Base-by-base conservation (phyloP, 2,888 invertebrate genomes). In the Strigamia crassipes region DNA sequence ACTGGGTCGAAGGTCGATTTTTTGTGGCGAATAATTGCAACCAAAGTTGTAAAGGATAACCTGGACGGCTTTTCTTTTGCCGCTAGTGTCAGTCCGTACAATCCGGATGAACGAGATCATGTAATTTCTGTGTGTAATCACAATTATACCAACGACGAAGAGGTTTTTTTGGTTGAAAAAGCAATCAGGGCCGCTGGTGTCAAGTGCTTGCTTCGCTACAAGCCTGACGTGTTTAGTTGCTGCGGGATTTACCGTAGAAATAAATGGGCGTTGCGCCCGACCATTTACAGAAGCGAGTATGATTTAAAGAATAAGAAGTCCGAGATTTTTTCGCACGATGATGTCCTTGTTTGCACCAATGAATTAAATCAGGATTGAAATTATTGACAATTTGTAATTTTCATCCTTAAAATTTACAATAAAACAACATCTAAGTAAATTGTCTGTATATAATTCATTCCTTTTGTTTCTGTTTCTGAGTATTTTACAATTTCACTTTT, bases 161-260 rank as follows among this genome's bases (percentile, higher is more conserved):
- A 80, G 10, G 80, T 80, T 21, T 46, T 80, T 10, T 15, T 23
- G 23, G 12, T 51, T 4, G 80, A 80, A 31, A 51, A 80, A 51
- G 46, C 12, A 13, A 46, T 80, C 15, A 42, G 80, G 15, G n/a
- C 6, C 10, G 80, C 46, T 13, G 80, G 80, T 13, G 34, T 80
- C 4, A 46, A 46, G 41, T 15, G 80, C 21, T 1, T 13, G 23
- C 21, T 80, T 42, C 42, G 8, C 12, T 80, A 80, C 23, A 80
- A 80, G n/a, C 80, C 80, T 42, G 80, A 80, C 46, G 46, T 80
- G 10, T 80, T 46, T 10, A 80, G 21, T 21, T 46, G 8, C 23
- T 80, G 80, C 34, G 80, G 80, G 1, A 80, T 80, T 46, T 80
- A 80, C 21, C 21, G 42, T 21, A 4, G 46, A 21, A 80, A 80